Evolutionary conservation across 2,888 invertebrate species (phyloP), one percentile per base, ranked within the genome.

Genomic region (Eristalis pertinax): DNA sequence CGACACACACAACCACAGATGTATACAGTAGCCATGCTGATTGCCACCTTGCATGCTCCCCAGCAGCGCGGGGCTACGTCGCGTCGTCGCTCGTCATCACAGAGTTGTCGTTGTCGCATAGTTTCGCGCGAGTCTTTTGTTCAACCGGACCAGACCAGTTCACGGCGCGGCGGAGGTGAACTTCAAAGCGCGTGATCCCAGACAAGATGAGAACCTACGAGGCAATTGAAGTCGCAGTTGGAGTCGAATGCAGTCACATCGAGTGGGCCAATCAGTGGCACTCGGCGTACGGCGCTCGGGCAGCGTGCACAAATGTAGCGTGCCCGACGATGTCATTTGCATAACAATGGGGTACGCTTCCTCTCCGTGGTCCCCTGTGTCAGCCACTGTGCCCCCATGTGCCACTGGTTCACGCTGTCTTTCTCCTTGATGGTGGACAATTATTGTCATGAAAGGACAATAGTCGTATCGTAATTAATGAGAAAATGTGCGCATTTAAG

Each of bases 271-370:
- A 50, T n/a, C 50, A 19, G 19, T 50, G 50, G 50, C 50, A 50
- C n/a, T 50, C 32, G 4, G 26, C 26, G 35, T 5, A 5, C 35
- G 7, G 35, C 10, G 13, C 38, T 13, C 32, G 32, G 10, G 26
- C 76, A 72, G 65, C 75, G 80, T 82, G 79, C 68, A 70, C 77
- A 90, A 89, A 89, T 91, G 90, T 92, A 91, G 92, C 92, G 92
- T 92, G 92, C 90, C 90, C 90, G 91, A 90, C 90, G 90, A 90
- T 92, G 92, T 92, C 92, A 92, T 92, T 92, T 92, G 92, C 92
- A 92, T 92, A 92, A 92, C 92, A 92, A 92, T 92, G 81, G 88
- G 26, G 35, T 68, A 75, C 38, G 82, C 67, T 41, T 79, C 67
- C 73, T 79, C 50, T 19, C 29, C 26, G 43, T 7, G 19, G 19